Percentiles rank a stretch among this genome's conserved stretches.
These are phyloP conservation scores for Sebastes ruberrimus DNA, from an alignment of 2,797 vertebrate species.

Conservation along the genomic window DNA sequence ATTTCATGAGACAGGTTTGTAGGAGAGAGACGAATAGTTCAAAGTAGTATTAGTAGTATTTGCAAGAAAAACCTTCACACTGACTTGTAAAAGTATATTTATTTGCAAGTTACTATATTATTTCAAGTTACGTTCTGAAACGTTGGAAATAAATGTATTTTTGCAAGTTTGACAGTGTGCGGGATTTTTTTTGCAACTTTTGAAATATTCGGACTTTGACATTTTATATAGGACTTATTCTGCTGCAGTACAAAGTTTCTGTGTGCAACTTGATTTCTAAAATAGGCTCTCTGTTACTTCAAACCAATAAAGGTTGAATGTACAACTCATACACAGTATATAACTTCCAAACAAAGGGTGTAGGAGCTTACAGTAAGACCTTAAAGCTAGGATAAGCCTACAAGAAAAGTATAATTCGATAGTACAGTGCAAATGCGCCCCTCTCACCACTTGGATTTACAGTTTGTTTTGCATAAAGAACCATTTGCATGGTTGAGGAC, in stretches of 20 bases:
- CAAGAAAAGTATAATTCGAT: neutral
- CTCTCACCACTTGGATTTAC: neutral
- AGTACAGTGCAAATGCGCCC: constrained; percentile 42
- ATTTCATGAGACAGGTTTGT: too few relatives aligned
- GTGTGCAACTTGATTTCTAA: constrained; percentile 4
- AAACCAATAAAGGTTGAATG: neutral
- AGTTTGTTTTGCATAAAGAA: constrained; percentile 59
- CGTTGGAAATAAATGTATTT: too few relatives aligned
- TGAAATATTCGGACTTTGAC: neutral
- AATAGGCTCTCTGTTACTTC: neutral
- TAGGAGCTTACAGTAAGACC: neutral
- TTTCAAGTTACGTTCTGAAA: too few relatives aligned
- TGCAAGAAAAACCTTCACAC: too few relatives aligned
- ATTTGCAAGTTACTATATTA: too few relatives aligned
- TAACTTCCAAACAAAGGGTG: neutral
- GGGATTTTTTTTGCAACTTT: too few relatives aligned
- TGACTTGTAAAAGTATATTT: too few relatives aligned
- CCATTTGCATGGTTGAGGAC: constrained; percentile 18
- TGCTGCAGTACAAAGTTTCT: neutral
- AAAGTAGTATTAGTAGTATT: too few relatives aligned
- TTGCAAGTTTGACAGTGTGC: too few relatives aligned
- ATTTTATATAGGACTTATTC: neutral
- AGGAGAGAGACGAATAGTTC: too few relatives aligned
- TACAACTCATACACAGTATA: neutral
- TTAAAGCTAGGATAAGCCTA: neutral